Conservation (phyloP, 2,797 vertebrate species). For the Periophthalmus magnuspinnatus region DNA sequence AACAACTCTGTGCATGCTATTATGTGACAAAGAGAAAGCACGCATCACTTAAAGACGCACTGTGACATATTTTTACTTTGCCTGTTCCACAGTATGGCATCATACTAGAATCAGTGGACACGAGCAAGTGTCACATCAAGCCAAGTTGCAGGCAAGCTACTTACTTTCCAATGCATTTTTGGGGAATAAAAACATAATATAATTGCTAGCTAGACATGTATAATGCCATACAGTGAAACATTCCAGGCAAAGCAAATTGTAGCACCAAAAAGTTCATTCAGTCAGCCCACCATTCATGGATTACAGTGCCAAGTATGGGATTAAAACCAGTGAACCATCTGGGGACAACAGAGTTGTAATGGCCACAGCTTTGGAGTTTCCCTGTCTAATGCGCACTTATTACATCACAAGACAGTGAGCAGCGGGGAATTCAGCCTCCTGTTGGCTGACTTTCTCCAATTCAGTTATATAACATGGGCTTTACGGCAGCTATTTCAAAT, state of each 20-base stretch:
- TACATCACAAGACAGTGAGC: constrained; percentile 33
- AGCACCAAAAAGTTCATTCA: not conserved
- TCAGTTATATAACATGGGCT: constrained; percentile 22
- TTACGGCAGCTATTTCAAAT: constrained; percentile 8
- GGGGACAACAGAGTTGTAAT: constrained; percentile 33
- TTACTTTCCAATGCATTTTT: no score
- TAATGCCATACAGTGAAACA: not conserved
- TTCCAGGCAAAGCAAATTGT: not conserved
- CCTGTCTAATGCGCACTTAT: constrained; percentile 50
- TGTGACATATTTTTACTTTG: no score
- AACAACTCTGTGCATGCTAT: constrained; percentile 26
- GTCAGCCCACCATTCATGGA: constrained; percentile 27
- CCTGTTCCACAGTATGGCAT: no score
- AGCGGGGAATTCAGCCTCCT: constrained; percentile 24
- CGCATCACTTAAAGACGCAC: no score
- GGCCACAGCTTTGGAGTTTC: constrained; percentile 48
- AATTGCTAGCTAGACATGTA: no score
- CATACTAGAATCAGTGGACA: no score
- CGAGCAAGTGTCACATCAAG: no score
- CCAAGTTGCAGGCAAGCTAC: no score
- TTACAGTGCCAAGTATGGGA: constrained; percentile 39
- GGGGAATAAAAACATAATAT: no score
- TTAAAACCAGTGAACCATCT: constrained; percentile 42
- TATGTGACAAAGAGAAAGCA: no score
- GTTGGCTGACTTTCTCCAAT: constrained; percentile 19